Conservation (phyloP, 2,888 invertebrate species). For the Nomada ruficornis region DNA sequence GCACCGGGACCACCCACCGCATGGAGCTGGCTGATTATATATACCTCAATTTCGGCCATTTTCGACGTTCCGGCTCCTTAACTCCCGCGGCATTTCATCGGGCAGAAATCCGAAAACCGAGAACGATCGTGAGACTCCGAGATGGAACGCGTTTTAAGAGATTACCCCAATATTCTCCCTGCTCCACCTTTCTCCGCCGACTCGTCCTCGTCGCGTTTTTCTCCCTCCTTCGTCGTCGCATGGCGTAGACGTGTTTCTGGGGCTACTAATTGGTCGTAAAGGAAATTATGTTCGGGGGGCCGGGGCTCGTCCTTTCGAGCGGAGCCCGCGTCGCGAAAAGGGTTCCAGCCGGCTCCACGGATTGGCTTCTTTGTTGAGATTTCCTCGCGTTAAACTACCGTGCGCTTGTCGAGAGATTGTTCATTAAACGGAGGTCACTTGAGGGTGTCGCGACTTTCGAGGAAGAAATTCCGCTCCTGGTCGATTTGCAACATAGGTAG, state of each 20-base stretch:
- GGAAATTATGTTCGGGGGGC: constrained; percentile 67
- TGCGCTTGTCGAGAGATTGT: not conserved
- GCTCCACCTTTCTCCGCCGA: not conserved
- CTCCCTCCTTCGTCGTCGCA: not conserved
- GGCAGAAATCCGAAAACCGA: constrained; percentile 53
- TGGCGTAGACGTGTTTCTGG: constrained; percentile 73
- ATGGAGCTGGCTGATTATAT: constrained; percentile 70
- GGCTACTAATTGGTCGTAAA: constrained; percentile 80
- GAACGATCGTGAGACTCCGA: constrained; percentile 33
- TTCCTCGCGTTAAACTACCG: constrained; percentile 20
- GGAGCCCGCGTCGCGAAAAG: constrained; percentile 32
- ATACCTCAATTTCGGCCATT: constrained; percentile 62
- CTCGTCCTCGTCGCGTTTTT: constrained; percentile 10
- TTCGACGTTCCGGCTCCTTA: constrained; percentile 54
- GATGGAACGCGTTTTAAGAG: constrained; percentile 48
- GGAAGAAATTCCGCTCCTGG: no score
- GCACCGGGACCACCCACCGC: constrained; percentile 78
- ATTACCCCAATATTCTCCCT: constrained; percentile 26
- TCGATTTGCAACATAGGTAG: no score
- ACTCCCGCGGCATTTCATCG: constrained; percentile 47
- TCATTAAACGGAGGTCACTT: no score
- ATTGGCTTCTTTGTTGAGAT: constrained; percentile 62
- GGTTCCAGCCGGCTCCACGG: constrained; percentile 17
- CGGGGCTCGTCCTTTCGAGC: constrained; percentile 34
- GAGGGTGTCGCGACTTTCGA: no score